phyloP scores from a whole-genome alignment of 2,797 vertebrate genomes.

The Xenops minutus region DNA sequence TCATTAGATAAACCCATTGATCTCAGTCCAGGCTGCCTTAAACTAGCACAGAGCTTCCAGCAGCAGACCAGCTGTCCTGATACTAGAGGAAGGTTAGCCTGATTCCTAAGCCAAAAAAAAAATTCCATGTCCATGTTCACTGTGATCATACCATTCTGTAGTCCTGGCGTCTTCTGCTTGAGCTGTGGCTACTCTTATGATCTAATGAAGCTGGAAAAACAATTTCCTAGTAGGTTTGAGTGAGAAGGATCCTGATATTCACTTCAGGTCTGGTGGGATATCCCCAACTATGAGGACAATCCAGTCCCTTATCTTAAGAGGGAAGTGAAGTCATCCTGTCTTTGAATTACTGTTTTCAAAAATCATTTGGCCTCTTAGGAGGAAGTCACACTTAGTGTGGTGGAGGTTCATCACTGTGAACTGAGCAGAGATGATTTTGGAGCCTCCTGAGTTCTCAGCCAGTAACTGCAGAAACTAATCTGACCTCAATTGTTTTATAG shows the following conservation, averaged over 20 bases:
- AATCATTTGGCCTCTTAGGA: not conserved
- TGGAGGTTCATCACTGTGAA: not conserved
- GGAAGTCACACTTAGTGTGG: not conserved
- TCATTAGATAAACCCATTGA: slow-evolving; percentile 23
- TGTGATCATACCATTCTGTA: not conserved
- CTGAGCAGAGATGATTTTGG: not conserved
- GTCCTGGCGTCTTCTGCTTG: not conserved
- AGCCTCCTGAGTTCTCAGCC: not conserved
- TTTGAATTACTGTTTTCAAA: not conserved
- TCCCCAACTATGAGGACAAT: not conserved
- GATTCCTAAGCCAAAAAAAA: not conserved
- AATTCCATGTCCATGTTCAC: rapidly evolving
- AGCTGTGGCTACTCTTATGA: not conserved
- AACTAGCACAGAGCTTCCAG: slow-evolving; percentile 10
- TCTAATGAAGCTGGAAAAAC: not conserved
- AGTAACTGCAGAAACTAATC: not conserved
- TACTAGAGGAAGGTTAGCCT: not conserved
- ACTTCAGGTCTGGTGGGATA: not conserved
- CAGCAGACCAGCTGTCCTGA: not conserved
- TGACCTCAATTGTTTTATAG: not conserved
- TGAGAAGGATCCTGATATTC: not conserved
- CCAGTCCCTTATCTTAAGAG: not conserved
- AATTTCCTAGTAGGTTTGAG: not conserved
- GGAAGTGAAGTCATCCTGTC: not conserved
- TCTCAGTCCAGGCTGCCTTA: slow-evolving; percentile 1